Percentiles rank a stretch among this genome's conserved stretches.
Evolutionary conservation across 2,888 invertebrate genomes (phyloP).

Genomic region (Hirtodrosophila confusa): DNA sequence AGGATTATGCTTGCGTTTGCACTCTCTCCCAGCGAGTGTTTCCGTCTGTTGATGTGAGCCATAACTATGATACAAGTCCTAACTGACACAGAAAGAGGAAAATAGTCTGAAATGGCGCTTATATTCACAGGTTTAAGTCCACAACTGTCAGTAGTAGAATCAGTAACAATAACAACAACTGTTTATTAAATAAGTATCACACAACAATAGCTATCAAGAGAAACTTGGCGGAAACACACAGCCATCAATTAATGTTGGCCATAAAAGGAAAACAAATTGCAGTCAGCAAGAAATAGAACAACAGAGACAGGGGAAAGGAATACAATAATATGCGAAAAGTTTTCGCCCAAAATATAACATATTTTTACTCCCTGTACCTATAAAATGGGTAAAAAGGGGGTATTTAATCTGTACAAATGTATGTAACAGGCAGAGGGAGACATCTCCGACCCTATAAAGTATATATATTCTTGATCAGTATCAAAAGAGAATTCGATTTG

Average conservation of each 20-base stretch:
- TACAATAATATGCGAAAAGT: too few species aligned
- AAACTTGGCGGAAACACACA: constrained; percentile 17
- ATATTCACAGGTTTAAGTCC: neutral
- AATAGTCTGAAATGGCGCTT: neutral
- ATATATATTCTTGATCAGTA: too few species aligned
- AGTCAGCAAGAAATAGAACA: neutral
- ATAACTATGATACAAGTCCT: constrained; percentile 9
- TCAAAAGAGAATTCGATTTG: too few species aligned
- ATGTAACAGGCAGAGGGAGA: too few species aligned
- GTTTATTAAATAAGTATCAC: constrained; percentile 17
- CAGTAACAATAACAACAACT: constrained; percentile 5
- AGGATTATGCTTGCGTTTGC: constrained; percentile 40
- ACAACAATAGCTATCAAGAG: neutral
- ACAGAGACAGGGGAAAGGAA: too few species aligned
- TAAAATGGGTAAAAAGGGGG: too few species aligned
- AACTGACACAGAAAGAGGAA: neutral
- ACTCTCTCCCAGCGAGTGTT: constrained; percentile 18
- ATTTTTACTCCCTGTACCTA: too few species aligned
- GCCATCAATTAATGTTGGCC: constrained; percentile 41
- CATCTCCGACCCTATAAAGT: too few species aligned
- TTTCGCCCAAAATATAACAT: too few species aligned
- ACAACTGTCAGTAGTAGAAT: neutral
- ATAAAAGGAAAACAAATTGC: constrained; percentile 48
- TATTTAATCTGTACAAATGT: too few species aligned
- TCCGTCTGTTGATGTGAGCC: constrained; percentile 17